Evolutionary conservation across 2,888 invertebrate species (phyloP).

Genomic region (Trisateles emortualis): DNA sequence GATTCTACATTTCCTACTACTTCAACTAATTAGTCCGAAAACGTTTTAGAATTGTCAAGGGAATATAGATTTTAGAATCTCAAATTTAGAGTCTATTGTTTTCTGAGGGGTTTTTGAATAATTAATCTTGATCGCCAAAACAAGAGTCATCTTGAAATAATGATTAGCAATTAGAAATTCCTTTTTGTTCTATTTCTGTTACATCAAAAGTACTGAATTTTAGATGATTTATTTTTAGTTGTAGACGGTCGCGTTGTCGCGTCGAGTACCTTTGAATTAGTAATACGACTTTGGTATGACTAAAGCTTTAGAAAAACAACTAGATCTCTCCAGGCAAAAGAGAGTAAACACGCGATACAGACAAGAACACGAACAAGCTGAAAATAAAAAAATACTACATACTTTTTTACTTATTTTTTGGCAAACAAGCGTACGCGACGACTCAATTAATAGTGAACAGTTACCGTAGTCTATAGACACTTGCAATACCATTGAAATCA

Average conservation of each 20-base stretch:
- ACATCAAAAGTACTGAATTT: constrained; percentile 22
- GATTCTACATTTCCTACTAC: constrained; percentile 24
- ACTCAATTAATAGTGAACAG: no score
- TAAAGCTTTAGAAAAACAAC: no score
- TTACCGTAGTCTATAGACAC: no score
- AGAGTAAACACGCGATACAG: no score
- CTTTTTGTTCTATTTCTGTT: constrained; percentile 24
- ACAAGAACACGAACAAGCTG: no score
- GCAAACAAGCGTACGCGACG: no score
- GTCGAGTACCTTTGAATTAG: neutral
- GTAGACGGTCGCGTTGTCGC: neutral
- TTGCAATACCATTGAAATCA: no score
- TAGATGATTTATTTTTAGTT: constrained; percentile 1
- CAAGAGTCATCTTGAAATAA: constrained; percentile 33
- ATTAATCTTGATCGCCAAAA: constrained; percentile 26
- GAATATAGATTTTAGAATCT: neutral
- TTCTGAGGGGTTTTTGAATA: constrained; percentile 2
- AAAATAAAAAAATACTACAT: no score
- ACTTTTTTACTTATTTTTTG: no score
- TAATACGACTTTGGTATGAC: neutral
- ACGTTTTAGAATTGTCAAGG: neutral
- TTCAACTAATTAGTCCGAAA: constrained; percentile 32
- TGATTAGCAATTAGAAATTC: constrained; percentile 34
- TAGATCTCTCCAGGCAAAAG: no score
- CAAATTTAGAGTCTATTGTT: constrained; percentile 6